phyloP scores from a whole-genome alignment of 2,797 vertebrate species.

The Melopsittacus undulatus region DNA sequence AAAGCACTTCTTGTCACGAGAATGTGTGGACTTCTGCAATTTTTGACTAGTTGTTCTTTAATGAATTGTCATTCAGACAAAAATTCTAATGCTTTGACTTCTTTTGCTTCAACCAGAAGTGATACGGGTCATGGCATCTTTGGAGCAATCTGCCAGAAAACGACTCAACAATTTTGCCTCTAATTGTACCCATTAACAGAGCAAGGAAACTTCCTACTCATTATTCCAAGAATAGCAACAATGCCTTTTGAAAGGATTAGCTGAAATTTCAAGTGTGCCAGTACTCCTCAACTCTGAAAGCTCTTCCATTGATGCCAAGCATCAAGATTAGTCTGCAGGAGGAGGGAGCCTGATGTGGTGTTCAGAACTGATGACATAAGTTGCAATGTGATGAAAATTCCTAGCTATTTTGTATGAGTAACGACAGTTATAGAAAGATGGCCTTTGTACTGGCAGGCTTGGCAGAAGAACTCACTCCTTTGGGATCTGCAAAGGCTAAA shows the following conservation, averaged over 20 bases:
- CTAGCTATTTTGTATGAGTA: not conserved
- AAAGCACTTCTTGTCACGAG: not conserved
- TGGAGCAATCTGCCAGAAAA: constrained; percentile 26
- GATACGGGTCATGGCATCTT: not conserved
- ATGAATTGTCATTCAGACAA: not conserved
- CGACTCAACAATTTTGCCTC: not conserved
- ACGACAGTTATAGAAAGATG: not conserved
- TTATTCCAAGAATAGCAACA: constrained; percentile 53
- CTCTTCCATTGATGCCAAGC: not conserved
- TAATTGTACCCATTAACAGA: constrained; percentile 29
- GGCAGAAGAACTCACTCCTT: not conserved
- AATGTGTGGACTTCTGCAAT: not conserved
- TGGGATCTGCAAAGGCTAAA: not conserved
- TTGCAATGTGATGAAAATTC: not conserved
- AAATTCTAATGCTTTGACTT: not conserved
- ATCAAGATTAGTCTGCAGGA: constrained; percentile 24
- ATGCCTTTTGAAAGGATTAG: constrained; percentile 48
- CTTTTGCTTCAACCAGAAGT: not conserved
- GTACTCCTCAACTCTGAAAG: constrained; percentile 30
- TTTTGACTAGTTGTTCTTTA: not conserved
- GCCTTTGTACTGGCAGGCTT: not conserved
- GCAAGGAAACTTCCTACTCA: constrained; percentile 41
- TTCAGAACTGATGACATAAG: not conserved
- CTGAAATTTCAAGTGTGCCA: constrained; percentile 36
- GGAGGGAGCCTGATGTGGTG: not conserved